Conservation (phyloP, 2,113 vertebrate genomes). For the Tupaia chinensis region DNA sequence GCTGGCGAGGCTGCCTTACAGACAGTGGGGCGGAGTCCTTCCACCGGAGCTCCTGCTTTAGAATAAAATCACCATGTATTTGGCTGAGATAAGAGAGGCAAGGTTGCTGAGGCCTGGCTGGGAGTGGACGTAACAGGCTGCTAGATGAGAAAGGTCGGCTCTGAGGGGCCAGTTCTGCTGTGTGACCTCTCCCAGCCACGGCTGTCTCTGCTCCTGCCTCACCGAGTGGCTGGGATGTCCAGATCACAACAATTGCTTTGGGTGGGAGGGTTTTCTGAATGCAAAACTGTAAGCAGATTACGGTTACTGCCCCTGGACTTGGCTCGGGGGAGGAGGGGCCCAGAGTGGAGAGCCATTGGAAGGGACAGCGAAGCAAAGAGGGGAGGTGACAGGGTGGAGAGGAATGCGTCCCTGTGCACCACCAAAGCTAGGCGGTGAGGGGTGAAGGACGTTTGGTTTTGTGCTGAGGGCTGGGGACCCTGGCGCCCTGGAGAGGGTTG, state of each 20-base stretch:
- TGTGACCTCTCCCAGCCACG: background rate
- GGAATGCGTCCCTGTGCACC: background rate
- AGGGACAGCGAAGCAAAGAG: no score
- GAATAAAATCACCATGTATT: background rate
- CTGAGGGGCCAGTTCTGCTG: background rate
- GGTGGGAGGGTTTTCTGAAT: background rate
- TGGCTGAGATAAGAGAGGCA: background rate
- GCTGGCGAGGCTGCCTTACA: background rate
- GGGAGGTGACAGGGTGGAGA: background rate
- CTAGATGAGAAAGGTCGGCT: background rate
- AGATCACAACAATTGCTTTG: background rate
- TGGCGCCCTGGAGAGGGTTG: background rate
- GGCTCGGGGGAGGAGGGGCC: background rate
- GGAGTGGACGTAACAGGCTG: background rate
- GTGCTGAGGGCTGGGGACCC: background rate
- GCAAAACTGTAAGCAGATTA: fast-evolving
- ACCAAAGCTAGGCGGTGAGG: no score
- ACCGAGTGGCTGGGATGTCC: background rate
- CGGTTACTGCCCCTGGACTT: background rate
- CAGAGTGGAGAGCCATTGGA: background rate
- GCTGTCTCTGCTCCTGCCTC: background rate
- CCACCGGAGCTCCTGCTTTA: background rate
- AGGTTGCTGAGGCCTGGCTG: background rate
- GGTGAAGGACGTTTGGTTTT: background rate
- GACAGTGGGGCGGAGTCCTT: background rate